Evolutionary conservation across 2,113 vertebrate species (phyloP), one percentile per base, ranked within the genome.

Genomic region (Tetrao urogallus): DNA sequence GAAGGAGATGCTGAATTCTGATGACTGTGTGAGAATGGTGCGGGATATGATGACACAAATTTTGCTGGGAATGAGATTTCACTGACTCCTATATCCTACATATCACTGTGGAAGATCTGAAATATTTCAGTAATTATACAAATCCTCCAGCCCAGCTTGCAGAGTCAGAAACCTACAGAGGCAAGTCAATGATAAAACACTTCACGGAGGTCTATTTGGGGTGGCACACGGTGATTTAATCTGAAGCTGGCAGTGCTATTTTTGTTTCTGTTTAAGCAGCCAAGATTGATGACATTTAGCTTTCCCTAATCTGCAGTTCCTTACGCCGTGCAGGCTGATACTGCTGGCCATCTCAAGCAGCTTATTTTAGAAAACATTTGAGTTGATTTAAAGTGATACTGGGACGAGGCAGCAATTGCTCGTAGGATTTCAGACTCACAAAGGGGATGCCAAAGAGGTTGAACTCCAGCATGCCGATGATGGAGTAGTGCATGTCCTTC

Each of bases 371-470:
- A 88, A 86, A 90, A 86, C 36, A 42, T 34, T 4, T 25, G 40
- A 83, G 43, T 42, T 84, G 24, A 93, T 84, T 88, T 84, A 42
- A 93, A 92, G n/a, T 34, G 47, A 45, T 78, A 42, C 0, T 40
- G 20, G 60, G 12, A 17, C 6, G 22, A 88, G 80, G 25, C 76
- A 84, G 50, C 63, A 57, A 43, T 57, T 82, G 88, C 71, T 70
- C n/a, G 45, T 79, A 79, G 76, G 71, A 57, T 3, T 5, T 8
- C 5, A 25, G 57, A 95, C 98, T 98, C 97, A 99, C 98, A 17
- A 98, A 98, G 92, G 98, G 98, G 88, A 99, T 94, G 84, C 98
- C 98, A 66, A 99, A 99, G 90, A 99, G 97, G 79, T 98, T 98
- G 94, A 99, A 98, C 88, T 99, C 98, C 66, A 99, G 94, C 96